Conservation (phyloP, 1,140 invertebrate species). For the Drosophila nebulosa region DNA sequence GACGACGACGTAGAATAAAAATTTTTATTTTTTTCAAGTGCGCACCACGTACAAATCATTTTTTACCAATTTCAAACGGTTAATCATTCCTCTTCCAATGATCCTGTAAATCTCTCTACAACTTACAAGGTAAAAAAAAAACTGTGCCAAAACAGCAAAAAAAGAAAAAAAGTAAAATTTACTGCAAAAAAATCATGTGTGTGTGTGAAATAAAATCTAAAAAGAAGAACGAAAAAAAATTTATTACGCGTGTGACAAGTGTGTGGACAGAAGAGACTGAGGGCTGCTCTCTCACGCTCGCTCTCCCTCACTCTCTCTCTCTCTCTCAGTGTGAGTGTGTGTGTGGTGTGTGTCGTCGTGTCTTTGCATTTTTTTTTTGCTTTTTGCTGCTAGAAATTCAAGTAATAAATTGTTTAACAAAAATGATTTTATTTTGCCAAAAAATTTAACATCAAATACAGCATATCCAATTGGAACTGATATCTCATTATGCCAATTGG, state of each 20-base stretch:
- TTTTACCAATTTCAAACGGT: conserved; percentile 21
- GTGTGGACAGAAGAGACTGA: conserved; percentile 34
- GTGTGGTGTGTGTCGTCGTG: conserved; percentile 49
- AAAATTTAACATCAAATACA: not conserved
- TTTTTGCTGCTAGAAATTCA: conserved; percentile 64
- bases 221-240: conserved; percentile 35
- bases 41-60: conserved; percentile 13
- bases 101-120: not conserved
- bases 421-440: not conserved
- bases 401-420: conserved; percentile 8
- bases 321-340: conserved; percentile 4
- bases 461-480: not conserved
- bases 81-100: conserved; percentile 19
- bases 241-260: conserved; percentile 66
- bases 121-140: conserved; percentile 48
- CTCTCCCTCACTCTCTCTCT: not conserved
- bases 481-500: not conserved
- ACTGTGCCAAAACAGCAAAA: conserved; percentile 13
- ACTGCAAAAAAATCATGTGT: conserved; percentile 22
- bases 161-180: not conserved
- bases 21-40: conserved; percentile 40
- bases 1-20: conserved; percentile 47
- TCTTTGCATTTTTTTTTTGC: conserved; percentile 59
- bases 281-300: not conserved
- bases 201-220: conserved; percentile 17